Evolutionary conservation across 2,113 vertebrate species (phyloP), one percentile per base, ranked within the genome.

Genomic region (Crypturellus undulatus): DNA sequence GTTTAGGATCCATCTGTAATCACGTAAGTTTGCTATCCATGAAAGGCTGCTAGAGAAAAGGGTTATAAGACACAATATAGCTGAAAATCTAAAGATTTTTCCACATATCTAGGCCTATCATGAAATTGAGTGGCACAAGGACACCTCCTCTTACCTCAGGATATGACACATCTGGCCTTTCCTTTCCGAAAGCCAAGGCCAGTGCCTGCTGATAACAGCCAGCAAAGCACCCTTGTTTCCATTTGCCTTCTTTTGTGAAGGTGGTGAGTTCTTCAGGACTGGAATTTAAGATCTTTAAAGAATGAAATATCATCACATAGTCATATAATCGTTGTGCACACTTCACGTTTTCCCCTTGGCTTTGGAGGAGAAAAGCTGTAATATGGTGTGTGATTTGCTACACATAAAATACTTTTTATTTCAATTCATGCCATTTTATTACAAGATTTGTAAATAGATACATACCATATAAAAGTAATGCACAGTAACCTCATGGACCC

Each of bases 391-490:
- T 72, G 70, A 38, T 90, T 83, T 77, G 36, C 90, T 96, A 82
- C 59, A 89, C 15, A 79, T 28, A 77, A 87, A 93, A 81, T 71
- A 76, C 52, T 84, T 96, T 96, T 92, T 86, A 89, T 95, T 96
- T 97, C 76, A 78, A 87, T 81, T 95, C 91, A 79, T 83, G 87
- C 89, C 87, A 90, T 86, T 95, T 94, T n/a, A n/a, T 91, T 90
- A 95, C 95, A 92, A 90, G 89, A 89, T 97, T 95, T 90, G 81
- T 96, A 97, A 96, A 90, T 54, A 95, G 89, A 94, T 94, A 76
- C n/a, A 73, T 70, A 91, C 25, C 92, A 15, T 90, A 81, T 92
- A 78, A 17, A 30, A 93, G 87, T 87, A 94, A 69, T 76, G 60
- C 9, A 25, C 15, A 82, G 91, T 84, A 89, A 95, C 79, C 91